Conservation (phyloP, 1,140 invertebrate species). For the Temnothorax longispinosus region DNA sequence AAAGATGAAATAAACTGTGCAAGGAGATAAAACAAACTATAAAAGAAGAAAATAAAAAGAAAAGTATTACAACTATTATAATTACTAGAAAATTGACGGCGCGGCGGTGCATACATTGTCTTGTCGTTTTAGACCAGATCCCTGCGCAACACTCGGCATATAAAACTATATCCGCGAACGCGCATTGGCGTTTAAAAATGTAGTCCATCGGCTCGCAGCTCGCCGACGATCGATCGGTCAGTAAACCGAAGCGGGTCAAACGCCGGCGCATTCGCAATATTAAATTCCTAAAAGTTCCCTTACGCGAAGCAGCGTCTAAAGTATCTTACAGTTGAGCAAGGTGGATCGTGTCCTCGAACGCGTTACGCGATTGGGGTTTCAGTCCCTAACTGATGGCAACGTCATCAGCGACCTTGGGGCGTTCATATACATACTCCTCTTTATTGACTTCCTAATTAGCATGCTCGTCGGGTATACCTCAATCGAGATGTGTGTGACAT, state of each 20-base stretch:
- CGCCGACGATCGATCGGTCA: conserved; percentile 42
- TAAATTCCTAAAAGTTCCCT: conserved; percentile 67
- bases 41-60: background rate
- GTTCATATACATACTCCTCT: conserved; percentile 2
- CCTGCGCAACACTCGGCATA: background rate
- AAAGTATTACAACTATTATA: background rate
- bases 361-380: conserved; percentile 28
- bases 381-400: conserved; percentile 19
- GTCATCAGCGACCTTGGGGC: background rate
- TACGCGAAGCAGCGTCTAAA: conserved; percentile 30
- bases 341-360: conserved; percentile 62
- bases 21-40: background rate
- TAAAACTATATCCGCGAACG: background rate
- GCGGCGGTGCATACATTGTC: background rate
- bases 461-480: background rate
- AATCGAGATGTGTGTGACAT: background rate
- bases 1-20: background rate
- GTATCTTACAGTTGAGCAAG: conserved; percentile 61
- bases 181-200: conserved; percentile 25
- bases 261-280: conserved; percentile 73
- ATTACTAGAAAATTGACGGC: background rate
- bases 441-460: conserved; percentile 9
- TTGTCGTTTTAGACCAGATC: background rate
- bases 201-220: conserved; percentile 28
- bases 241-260: conserved; percentile 61